Percentiles rank a stretch among this genome's conserved stretches.
These are phyloP conservation scores for Portevinia maculata DNA, from an alignment of 2,888 invertebrate genomes.

Conservation along the genomic window DNA sequence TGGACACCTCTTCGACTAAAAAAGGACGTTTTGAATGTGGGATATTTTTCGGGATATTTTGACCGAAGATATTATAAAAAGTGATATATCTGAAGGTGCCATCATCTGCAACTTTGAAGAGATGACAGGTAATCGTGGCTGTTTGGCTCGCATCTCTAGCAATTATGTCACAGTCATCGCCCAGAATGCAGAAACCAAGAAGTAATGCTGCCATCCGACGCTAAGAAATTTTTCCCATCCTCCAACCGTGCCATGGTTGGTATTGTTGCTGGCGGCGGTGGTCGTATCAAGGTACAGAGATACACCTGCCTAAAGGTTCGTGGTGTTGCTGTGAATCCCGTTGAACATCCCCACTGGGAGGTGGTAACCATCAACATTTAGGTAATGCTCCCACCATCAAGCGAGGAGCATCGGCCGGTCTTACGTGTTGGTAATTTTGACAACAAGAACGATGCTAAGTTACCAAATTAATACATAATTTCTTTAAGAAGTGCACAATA, in stretches of 20 bases:
- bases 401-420: conserved; percentile 99
- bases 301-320: conserved; percentile 99
- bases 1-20: too few relatives aligned
- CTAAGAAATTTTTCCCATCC: conserved; percentile 99
- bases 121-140: conserved; percentile 99
- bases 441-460: conserved; percentile 88
- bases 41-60: too few relatives aligned
- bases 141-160: conserved; percentile 98
- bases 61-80: too few relatives aligned
- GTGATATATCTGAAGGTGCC: conserved; percentile 99
- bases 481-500: conserved; percentile 63
- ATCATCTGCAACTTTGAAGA: conserved; percentile 99
- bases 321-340: conserved; percentile 99
- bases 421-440: conserved; percentile 98
- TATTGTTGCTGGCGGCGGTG: conserved; percentile 99
- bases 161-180: conserved; percentile 99
- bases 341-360: conserved; percentile 99
- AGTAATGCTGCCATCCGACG: conserved; percentile 99
- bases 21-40: too few relatives aligned
- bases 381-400: conserved; percentile 99
- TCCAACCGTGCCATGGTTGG: conserved; percentile 99
- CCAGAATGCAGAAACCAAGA: conserved; percentile 98
- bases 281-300: conserved; percentile 99
- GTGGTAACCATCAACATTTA: conserved; percentile 99
- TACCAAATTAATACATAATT: conserved; percentile 75